Percentiles rank a stretch among this genome's conserved stretches.
phyloP scores from a whole-genome alignment of 2,888 invertebrate species.

The Nebria brevicollis region DNA sequence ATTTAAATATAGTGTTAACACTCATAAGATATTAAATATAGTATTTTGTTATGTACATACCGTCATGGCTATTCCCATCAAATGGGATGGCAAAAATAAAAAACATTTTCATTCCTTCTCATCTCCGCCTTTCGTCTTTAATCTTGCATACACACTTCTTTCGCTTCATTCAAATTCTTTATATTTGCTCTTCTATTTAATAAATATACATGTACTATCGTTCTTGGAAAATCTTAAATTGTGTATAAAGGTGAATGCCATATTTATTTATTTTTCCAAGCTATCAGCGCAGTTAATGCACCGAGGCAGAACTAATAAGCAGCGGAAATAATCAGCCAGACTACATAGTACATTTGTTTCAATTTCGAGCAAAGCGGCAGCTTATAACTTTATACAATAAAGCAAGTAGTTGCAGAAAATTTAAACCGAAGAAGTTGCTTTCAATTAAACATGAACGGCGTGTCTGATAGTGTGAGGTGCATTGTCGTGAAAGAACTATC shows the following conservation, averaged over 20 bases:
- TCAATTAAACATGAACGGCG: neutral
- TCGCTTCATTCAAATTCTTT: too few relatives aligned
- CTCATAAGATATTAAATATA: too few relatives aligned
- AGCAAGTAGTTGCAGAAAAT: neutral
- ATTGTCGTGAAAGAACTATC: constrained; percentile 11
- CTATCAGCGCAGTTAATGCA: neutral
- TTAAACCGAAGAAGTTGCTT: neutral
- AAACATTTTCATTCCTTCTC: too few relatives aligned
- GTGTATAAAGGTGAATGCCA: neutral
- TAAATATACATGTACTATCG: neutral
- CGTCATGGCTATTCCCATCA: too few relatives aligned
- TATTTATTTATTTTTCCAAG: too few relatives aligned
- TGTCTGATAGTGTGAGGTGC: neutral
- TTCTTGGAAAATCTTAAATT: neutral
- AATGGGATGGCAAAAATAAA: too few relatives aligned
- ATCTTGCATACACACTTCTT: too few relatives aligned
- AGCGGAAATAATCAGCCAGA: neutral
- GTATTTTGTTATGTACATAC: too few relatives aligned
- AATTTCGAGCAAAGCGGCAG: neutral
- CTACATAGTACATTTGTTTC: neutral
- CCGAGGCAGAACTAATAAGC: neutral
- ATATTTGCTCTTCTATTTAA: too few relatives aligned
- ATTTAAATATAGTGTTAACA: neutral
- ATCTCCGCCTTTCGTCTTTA: too few relatives aligned
- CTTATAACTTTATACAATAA: neutral